These are phyloP conservation scores for Callospermophilus lateralis DNA, from an alignment of 2,113 vertebrate genomes.

Conservation along the genomic window DNA sequence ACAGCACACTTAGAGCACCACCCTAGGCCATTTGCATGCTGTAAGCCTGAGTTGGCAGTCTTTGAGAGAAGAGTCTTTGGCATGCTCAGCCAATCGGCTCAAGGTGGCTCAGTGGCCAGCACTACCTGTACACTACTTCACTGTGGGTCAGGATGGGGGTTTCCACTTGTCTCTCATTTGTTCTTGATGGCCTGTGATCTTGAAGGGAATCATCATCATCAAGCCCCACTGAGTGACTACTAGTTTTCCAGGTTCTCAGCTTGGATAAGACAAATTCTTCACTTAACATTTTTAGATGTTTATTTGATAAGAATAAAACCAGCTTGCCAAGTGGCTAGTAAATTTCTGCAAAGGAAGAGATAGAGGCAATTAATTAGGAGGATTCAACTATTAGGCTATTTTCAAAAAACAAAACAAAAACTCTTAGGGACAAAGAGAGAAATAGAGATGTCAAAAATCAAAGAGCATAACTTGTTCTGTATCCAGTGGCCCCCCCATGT, in stretches of 20 bases:
- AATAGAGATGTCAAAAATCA: background rate
- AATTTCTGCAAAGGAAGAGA: background rate
- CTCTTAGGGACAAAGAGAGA: background rate
- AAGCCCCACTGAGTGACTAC: background rate
- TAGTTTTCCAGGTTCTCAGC: background rate
- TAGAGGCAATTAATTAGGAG: background rate
- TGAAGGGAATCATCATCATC: slow-evolving; percentile 4
- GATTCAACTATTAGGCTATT: background rate
- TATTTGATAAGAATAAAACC: background rate
- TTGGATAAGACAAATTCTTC: background rate
- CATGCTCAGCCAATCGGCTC: background rate
- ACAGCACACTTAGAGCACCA: background rate
- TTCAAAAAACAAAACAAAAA: background rate
- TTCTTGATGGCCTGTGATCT: background rate
- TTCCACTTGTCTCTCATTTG: background rate
- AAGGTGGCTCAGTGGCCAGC: background rate
- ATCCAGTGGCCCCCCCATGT: background rate
- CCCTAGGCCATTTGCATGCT: background rate
- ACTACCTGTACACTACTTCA: background rate
- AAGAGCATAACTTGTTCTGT: background rate
- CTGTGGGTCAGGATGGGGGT: background rate
- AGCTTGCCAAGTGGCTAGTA: background rate
- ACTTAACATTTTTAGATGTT: background rate
- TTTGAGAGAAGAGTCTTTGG: background rate
- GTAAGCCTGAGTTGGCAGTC: background rate